Conservation (phyloP, 2,113 vertebrate species). For the Strigops habroptila region DNA sequence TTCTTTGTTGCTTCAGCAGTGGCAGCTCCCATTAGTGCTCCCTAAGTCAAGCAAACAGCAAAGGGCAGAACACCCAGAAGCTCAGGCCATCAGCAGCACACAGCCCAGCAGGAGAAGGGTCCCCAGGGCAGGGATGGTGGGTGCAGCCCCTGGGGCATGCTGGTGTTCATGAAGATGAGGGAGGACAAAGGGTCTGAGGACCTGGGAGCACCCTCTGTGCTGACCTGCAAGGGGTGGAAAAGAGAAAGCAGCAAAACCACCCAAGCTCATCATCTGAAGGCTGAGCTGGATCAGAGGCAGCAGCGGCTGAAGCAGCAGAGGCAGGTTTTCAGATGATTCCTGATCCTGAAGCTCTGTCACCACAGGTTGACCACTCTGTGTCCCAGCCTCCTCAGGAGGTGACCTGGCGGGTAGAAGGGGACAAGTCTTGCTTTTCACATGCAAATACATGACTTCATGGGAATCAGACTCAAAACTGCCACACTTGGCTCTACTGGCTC, state of each 20-base stretch:
- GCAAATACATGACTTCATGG: rapidly evolving
- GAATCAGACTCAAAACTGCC: background rate
- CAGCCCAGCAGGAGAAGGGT: conserved; percentile 68
- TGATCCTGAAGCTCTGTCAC: background rate
- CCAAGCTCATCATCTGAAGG: background rate
- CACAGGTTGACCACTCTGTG: background rate
- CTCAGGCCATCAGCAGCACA: conserved; percentile 62
- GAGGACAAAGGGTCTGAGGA: background rate
- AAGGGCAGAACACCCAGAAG: conserved; percentile 76
- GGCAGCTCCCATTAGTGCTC: conserved; percentile 52
- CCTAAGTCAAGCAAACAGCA: conserved; percentile 39
- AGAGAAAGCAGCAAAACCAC: background rate
- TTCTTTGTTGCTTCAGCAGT: conserved; percentile 53
- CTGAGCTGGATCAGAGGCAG: background rate
- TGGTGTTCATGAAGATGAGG: background rate
- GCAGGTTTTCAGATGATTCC: background rate
- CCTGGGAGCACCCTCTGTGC: background rate
- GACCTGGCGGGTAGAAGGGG: background rate
- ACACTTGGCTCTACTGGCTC: background rate
- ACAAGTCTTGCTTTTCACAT: background rate
- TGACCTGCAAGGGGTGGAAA: background rate
- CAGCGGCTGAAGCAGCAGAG: background rate
- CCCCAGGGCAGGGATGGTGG: conserved; percentile 36
- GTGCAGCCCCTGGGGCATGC: background rate
- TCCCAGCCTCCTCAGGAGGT: background rate